phyloP scores from a whole-genome alignment of 2,113 vertebrate genomes.

The Nerophis lumbriciformis region DNA sequence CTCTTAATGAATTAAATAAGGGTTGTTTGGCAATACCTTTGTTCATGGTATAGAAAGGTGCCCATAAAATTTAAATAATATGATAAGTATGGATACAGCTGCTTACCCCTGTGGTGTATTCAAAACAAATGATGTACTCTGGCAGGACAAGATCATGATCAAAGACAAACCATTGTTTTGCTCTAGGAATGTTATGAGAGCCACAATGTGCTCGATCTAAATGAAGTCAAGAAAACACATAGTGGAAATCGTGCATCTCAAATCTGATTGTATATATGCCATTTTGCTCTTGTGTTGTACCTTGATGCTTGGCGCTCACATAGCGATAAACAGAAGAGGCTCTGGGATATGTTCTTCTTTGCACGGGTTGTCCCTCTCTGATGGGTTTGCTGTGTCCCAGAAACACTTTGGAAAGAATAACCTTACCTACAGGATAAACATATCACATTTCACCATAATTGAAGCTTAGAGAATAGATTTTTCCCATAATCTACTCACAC shows the following conservation, averaged over 20 bases:
- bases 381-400: conserved; percentile 70
- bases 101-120: conserved; percentile 72
- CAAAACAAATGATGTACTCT: conserved; percentile 78
- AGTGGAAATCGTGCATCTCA: too few species aligned
- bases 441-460: conserved; percentile 6
- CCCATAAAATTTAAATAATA: too few species aligned
- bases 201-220: conserved; percentile 46
- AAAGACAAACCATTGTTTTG: conserved; percentile 79
- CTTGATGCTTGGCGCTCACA: conserved; percentile 50
- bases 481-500: conserved; percentile 23
- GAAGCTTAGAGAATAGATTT: background rate
- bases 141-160: conserved; percentile 79
- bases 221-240: conserved; percentile 3
- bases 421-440: conserved; percentile 62
- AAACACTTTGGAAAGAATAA: conserved; percentile 78
- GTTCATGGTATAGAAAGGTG: too few species aligned
- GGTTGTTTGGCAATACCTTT: too few species aligned
- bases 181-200: conserved; percentile 60
- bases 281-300: conserved; percentile 11
- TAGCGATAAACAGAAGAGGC: conserved; percentile 73
- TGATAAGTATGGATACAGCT: background rate
- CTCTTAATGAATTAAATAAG: too few species aligned
- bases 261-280: too few species aligned
- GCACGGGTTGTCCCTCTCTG: conserved; percentile 48
- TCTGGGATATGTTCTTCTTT: conserved; percentile 61